Evolutionary conservation across 30 jellyfish, hydroid and myxozoan species (phyloP).

Genomic region (Turritopsis dohrnii): DNA sequence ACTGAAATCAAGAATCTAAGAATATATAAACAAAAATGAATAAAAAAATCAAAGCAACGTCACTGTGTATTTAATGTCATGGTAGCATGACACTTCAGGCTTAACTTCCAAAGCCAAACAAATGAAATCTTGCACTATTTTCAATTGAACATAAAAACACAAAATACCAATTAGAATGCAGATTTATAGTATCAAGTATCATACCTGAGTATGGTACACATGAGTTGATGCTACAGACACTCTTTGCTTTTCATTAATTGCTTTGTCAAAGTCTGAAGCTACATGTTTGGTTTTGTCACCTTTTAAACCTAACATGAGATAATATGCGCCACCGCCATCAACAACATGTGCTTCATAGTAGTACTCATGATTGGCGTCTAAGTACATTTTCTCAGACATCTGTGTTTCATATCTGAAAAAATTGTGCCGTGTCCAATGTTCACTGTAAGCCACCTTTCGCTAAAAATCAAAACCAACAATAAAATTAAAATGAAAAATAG

Average conservation of each 20-base stretch:
- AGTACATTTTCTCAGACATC: slow-evolving; percentile 47
- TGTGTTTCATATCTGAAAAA: slow-evolving; percentile 48
- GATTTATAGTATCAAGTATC: too few species aligned
- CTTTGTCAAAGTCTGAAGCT: slow-evolving; percentile 44
- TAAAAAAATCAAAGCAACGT: not conserved
- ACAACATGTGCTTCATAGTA: slow-evolving; percentile 52
- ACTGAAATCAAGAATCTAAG: not conserved
- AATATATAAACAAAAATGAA: not conserved
- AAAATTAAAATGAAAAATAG: not conserved
- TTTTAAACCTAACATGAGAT: slow-evolving; percentile 52
- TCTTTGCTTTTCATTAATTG: slow-evolving; percentile 61
- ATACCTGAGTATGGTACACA: slow-evolving; percentile 60
- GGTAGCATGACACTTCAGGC: too few species aligned
- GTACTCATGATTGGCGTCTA: slow-evolving; percentile 51
- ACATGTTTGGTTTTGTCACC: slow-evolving; percentile 56
- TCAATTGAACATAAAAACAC: too few species aligned
- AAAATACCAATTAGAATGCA: too few species aligned
- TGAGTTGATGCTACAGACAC: slow-evolving; percentile 37
- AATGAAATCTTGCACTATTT: too few species aligned
- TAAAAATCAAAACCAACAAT: not conserved
- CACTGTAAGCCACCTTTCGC: slow-evolving; percentile 54
- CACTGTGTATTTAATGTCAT: not conserved
- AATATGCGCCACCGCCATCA: slow-evolving; percentile 65
- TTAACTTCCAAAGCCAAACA: too few species aligned
- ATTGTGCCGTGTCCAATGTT: slow-evolving; percentile 21